Evolutionary conservation across 2,797 vertebrate species (phyloP).

Genomic region (Danio choprae): DNA sequence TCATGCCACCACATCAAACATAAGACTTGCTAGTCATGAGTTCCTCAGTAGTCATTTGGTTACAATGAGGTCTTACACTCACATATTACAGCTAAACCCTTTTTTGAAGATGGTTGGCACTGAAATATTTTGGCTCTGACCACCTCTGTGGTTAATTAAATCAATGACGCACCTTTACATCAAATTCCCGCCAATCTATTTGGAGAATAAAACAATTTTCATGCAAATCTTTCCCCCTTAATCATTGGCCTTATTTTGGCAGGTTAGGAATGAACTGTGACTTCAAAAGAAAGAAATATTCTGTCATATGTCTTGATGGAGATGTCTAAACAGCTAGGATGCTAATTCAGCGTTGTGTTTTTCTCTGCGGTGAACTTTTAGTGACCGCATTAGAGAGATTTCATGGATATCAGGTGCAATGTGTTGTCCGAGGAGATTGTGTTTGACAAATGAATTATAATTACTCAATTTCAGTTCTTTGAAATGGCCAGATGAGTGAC

Average conservation of each 20-base stretch:
- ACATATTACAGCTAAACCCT: conserved; percentile 15
- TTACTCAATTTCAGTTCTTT: conserved; percentile 29
- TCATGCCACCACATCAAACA: conserved; percentile 74
- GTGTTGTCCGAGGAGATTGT: conserved; percentile 64
- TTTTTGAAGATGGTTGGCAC: not conserved
- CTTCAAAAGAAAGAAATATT: conserved; percentile 69
- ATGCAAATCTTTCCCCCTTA: conserved; percentile 53
- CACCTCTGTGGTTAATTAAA: conserved; percentile 42
- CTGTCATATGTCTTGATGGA: conserved; percentile 67
- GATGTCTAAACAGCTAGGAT: conserved; percentile 71
- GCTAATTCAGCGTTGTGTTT: conserved; percentile 65
- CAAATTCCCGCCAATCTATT: conserved; percentile 14
- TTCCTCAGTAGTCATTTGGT: conserved; percentile 49
- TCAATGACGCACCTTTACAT: conserved; percentile 25
- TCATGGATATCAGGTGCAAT: conserved; percentile 74
- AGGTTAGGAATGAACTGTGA: conserved; percentile 70
- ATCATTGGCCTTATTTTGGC: conserved; percentile 76
- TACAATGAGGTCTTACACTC: conserved; percentile 32
- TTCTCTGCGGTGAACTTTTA: conserved; percentile 72
- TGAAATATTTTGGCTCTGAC: not conserved
- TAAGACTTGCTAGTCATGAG: conserved; percentile 28
- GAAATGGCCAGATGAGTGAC: conserved; percentile 15
- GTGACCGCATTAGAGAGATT: conserved; percentile 79
- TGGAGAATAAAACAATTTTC: conserved; percentile 41
- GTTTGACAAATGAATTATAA: conserved; percentile 34